These are phyloP conservation scores for Darevskia mixta DNA, from an alignment of 2,797 vertebrate species.

Conservation along the genomic window DNA sequence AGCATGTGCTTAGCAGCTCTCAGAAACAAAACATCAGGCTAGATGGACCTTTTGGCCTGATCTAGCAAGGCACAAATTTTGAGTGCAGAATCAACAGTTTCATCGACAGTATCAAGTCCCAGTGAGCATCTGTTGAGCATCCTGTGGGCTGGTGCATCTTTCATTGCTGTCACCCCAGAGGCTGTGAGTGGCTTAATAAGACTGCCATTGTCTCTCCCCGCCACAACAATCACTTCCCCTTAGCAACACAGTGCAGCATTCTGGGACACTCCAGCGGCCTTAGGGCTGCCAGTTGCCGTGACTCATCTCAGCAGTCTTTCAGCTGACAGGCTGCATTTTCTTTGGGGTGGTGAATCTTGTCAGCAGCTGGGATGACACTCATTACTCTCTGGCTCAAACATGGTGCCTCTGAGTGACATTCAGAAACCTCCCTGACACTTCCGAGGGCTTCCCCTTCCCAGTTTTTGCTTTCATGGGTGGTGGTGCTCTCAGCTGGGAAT, in stretches of 20 bases:
- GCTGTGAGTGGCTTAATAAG: slow-evolving; percentile 29
- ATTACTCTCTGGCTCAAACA: slow-evolving; percentile 53
- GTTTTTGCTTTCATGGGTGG: too few relatives aligned
- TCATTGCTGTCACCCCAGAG: slow-evolving; percentile 39
- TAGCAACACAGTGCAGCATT: background rate
- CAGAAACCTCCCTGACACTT: slow-evolving; percentile 25
- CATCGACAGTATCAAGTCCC: background rate
- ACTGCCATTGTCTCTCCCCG: background rate
- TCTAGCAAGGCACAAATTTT: background rate
- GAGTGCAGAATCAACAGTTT: background rate
- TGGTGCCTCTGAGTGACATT: slow-evolving; percentile 48
- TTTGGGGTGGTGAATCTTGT: slow-evolving; percentile 62
- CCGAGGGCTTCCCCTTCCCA: background rate
- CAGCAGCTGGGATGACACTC: slow-evolving; percentile 57
- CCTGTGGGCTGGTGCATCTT: background rate
- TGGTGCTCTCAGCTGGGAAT: background rate
- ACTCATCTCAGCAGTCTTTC: slow-evolving; percentile 51
- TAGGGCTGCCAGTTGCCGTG: slow-evolving; percentile 4
- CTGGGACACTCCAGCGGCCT: slow-evolving; percentile 4
- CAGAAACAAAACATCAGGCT: background rate
- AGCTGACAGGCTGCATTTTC: slow-evolving; percentile 62
- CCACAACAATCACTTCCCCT: background rate
- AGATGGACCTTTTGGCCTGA: background rate
- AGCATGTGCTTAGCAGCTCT: background rate
- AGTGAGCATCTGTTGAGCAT: slow-evolving; percentile 3